Conservation (phyloP, 2,888 invertebrate genomes). For the Drosophila multiciliata region DNA sequence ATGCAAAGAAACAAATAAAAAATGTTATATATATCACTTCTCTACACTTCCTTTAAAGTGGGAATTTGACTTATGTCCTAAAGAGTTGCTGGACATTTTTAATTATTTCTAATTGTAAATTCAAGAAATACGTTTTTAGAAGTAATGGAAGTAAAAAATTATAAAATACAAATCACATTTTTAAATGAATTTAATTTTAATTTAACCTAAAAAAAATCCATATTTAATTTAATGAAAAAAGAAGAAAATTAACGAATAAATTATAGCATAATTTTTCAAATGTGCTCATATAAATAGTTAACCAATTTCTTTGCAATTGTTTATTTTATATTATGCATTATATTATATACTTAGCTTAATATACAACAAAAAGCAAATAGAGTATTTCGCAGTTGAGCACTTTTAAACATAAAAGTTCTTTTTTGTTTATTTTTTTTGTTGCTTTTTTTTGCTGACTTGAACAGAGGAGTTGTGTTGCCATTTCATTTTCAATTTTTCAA, state of each 20-base stretch:
- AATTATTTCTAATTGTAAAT: neutral
- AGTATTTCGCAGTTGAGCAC: neutral
- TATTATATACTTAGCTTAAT: neutral
- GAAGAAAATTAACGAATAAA: neutral
- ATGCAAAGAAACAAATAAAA: neutral
- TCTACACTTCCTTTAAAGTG: neutral
- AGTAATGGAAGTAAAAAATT: neutral
- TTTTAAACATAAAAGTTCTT: neutral
- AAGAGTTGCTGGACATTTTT: neutral
- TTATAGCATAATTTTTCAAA: too few relatives aligned
- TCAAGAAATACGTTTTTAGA: neutral
- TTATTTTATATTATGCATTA: too few relatives aligned
- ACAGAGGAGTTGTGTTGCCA: slow-evolving; percentile 21
- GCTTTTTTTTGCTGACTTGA: slow-evolving; percentile 41
- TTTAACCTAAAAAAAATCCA: too few relatives aligned
- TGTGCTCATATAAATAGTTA: too few relatives aligned
- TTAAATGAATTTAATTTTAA: neutral
- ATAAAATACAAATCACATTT: too few relatives aligned
- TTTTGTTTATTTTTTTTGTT: slow-evolving; percentile 7
- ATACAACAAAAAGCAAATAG: neutral
- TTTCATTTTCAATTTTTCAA: slow-evolving; percentile 45
- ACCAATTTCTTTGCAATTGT: neutral
- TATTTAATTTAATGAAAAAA: too few relatives aligned
- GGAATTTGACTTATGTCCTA: neutral
- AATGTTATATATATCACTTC: neutral